Evolutionary conservation across 1,140 invertebrate genomes (phyloP), one percentile per base, ranked within the genome.

Genomic region (Meloidogyne chitwoodi): DNA sequence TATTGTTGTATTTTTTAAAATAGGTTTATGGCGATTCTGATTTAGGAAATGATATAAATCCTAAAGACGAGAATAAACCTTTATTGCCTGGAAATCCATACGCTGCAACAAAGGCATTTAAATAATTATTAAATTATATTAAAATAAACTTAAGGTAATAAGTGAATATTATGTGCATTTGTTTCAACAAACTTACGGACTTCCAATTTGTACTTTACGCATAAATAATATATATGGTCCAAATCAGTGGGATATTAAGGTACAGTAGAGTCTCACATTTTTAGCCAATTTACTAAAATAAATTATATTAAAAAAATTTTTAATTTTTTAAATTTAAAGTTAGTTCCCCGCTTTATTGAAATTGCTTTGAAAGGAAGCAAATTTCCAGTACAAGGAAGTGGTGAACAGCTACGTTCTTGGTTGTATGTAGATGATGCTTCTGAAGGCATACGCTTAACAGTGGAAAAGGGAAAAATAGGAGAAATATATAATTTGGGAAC

Each of bases 191-290:
- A 38, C 64, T 44, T 79, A 77, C 72, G 73, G 79, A 56, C 77
- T 88, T 44, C 88, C 87, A 11, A 84, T 88, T 73, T 79, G 87
- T 4, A 88, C 85, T 19, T 79, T 87, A 10, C 77, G 87, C 11
- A 82, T 88, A 38, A 88, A 88, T 78, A 88, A 88, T 76, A 87
- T 88, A 38, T 88, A 88, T 73, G 87, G 87, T 14, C 87, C 87
- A n/a, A 84, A 88, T 70, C 88, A 88, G 74, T 88, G 86, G 85
- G 81, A 88, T 48, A 85, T 86, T 6, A 85, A 85, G 68, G 84
- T 83, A 24, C 26, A n/a, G n/a, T n/a, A n/a, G n/a, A n/a, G n/a
- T n/a, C n/a, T n/a, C n/a, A n/a, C n/a, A n/a, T n/a, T n/a, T n/a
- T n/a, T n/a, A n/a, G n/a, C n/a, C n/a, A n/a, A n/a, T n/a, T n/a